Evolutionary conservation across 2,113 vertebrate species (phyloP), one percentile per base, ranked within the genome.

Genomic region (Mohoua ochrocephala): DNA sequence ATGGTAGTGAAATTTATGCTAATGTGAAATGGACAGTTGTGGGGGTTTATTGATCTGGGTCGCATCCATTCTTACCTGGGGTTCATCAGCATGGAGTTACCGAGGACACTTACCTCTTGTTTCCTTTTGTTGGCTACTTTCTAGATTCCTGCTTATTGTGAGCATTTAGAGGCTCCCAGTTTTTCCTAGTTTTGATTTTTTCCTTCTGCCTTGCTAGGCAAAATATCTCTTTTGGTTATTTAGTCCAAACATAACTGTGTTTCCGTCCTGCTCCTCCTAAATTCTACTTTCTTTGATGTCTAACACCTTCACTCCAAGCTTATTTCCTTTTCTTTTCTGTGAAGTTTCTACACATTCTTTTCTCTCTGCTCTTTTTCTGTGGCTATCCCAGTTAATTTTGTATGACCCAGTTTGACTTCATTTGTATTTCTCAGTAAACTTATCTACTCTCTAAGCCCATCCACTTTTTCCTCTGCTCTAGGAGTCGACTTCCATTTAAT

Each of bases 381-480:
- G n/a, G 8, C 39, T 85, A 35, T 13, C 18, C 8, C 6, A 12
- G 28, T 9, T 69, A 42, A 81, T 75, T 75, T 79, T 84, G 15
- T 77, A 47, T 26, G 10, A 70, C 80, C 69, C 41, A 54, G 6
- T 60, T 91, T 91, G 41, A 91, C 27, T 84, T 89, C 31, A n/a
- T 92, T 84, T 93, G 33, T 80, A 70, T 84, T 86, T 96, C 96
- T 83, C 88, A 89, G 59, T 80, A 84, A 69, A 77, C 71, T 82
- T 91, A 35, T 44, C 73, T 61, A 6, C 28, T 84, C 5, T 68
- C 49, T 93, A 90, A 95, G 73, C 4, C 42, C 50, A 11, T 89
- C 44, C 44, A 61, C 42, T 89, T 96, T 96, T 90, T 93, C 53
- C 24, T 96, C 71, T 89, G n/a, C 92, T 90, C 63, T 87, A 95